Evolutionary conservation across 2,113 vertebrate genomes (phyloP).

Genomic region (Platysternon megacephalum): DNA sequence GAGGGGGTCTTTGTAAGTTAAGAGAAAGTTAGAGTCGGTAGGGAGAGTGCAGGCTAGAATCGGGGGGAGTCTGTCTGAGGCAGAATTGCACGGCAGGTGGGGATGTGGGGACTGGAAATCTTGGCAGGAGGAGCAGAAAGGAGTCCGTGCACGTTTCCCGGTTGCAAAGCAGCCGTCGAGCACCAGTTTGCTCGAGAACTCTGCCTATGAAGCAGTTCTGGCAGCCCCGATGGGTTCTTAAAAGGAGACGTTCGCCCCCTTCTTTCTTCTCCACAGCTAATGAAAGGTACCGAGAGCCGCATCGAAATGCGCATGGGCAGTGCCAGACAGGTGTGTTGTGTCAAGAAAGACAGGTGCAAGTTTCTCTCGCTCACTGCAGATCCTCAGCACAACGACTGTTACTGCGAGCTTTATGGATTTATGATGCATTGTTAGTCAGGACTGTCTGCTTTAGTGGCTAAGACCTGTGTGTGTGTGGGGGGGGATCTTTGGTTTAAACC

Average conservation of each 20-base stretch:
- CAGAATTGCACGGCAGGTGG: background rate
- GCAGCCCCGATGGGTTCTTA: background rate
- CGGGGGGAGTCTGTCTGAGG: background rate
- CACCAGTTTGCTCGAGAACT: background rate
- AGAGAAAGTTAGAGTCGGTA: background rate
- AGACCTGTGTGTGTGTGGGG: background rate
- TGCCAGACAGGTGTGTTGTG: conserved; percentile 87
- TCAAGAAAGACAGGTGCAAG: conserved; percentile 90
- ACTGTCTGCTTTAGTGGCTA: conserved; percentile 23
- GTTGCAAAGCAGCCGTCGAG: background rate
- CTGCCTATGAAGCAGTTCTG: background rate
- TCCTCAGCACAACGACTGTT: conserved; percentile 72
- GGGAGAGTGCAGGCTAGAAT: background rate
- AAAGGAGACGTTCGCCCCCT: background rate
- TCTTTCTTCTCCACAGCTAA: background rate
- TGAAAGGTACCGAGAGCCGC: conserved; percentile 34
- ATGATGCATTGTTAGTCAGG: conserved; percentile 67
- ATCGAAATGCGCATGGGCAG: conserved; percentile 71
- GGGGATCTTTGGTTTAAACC: background rate
- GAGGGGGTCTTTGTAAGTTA: background rate
- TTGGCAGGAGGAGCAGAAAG: too few species aligned
- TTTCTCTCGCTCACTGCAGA: conserved; percentile 74
- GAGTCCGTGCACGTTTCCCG: background rate
- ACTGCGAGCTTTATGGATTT: conserved; percentile 76
- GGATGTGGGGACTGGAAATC: background rate